phyloP scores from a whole-genome alignment of 2,888 invertebrate genomes.

The Rhingia campestris region DNA sequence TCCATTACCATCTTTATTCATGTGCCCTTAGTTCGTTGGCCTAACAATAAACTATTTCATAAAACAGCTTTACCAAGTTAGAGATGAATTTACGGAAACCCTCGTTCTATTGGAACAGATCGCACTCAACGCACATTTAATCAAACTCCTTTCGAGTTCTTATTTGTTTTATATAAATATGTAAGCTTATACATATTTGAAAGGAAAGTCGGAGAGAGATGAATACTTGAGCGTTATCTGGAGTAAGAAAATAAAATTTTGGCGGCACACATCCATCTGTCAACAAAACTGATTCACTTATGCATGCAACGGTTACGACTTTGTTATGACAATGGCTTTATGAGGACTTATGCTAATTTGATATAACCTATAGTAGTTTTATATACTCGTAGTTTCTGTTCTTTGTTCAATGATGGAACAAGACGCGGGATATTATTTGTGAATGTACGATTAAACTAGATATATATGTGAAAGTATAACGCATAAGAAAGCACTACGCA shows the following conservation, averaged over 20 bases:
- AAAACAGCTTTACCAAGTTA: neutral
- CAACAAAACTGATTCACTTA: constrained; percentile 30
- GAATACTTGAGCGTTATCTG: too few species aligned
- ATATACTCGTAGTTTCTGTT: too few species aligned
- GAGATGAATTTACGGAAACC: too few species aligned
- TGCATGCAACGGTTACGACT: constrained; percentile 11
- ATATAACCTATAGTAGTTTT: neutral
- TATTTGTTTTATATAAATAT: constrained; percentile 35
- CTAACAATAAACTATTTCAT: constrained; percentile 10
- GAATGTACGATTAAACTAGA: too few species aligned
- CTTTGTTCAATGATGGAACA: too few species aligned
- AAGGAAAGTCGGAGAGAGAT: too few species aligned
- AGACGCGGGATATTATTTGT: too few species aligned
- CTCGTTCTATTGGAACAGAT: too few species aligned
- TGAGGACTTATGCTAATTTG: constrained; percentile 50
- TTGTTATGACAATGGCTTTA: constrained; percentile 15
- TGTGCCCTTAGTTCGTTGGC: constrained; percentile 9
- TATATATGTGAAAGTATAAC: too few species aligned
- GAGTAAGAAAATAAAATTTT: constrained; percentile 2
- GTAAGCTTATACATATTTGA: neutral
- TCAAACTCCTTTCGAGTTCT: constrained; percentile 26
- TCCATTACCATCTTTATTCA: constrained; percentile 34
- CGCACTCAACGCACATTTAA: neutral
- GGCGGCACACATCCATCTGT: neutral
- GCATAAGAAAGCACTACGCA: too few species aligned